Evolutionary conservation across 2,797 vertebrate species (phyloP).

Genomic region (Sebastolobus altivelis): DNA sequence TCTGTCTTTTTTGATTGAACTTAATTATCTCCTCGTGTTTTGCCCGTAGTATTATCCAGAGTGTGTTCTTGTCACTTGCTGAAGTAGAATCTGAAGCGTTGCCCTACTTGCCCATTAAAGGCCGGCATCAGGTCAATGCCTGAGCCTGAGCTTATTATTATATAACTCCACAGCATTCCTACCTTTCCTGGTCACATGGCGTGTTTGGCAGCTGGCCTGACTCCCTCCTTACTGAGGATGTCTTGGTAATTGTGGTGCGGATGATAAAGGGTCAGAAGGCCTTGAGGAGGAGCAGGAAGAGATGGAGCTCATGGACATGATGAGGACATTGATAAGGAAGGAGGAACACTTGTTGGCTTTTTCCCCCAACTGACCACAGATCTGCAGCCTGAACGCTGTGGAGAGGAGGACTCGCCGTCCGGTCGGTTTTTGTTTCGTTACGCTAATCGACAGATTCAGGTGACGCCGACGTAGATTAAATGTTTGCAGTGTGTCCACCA

Average conservation of each 20-base stretch:
- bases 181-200: constrained; percentile 16
- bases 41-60: background rate
- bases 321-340: constrained; percentile 45
- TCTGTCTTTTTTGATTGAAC: constrained; percentile 4
- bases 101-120: background rate
- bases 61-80: constrained; percentile 7
- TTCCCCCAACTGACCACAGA: background rate
- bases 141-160: background rate
- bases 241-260: constrained; percentile 3
- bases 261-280: constrained; percentile 1
- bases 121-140: constrained; percentile 10
- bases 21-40: background rate
- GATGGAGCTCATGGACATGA: constrained; percentile 34
- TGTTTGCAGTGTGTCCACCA: no score
- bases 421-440: background rate
- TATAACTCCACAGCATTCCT: background rate
- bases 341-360: constrained; percentile 47
- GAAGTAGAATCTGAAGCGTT: constrained; percentile 1
- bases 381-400: background rate
- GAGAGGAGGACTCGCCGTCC: background rate
- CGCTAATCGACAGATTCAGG: background rate
- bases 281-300: constrained; percentile 53
- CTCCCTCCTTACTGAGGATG: constrained; percentile 5
- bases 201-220: constrained; percentile 10
- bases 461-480: no score